Evolutionary conservation across 1,140 invertebrate species (phyloP).

Genomic region (Chelonus insularis): DNA sequence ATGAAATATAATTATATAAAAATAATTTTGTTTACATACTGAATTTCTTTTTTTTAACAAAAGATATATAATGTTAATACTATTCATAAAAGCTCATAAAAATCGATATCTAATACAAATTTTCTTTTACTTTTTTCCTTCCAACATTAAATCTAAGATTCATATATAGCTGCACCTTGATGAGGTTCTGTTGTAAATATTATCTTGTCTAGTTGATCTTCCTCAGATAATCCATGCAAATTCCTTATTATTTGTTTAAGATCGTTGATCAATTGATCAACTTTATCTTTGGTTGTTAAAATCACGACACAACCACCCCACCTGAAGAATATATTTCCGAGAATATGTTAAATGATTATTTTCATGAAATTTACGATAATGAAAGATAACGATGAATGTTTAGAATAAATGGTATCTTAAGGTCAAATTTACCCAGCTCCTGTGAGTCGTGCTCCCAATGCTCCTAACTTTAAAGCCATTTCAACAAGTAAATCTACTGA

Average conservation of each 20-base stretch:
- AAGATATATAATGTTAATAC: no score
- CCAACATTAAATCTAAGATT: no score
- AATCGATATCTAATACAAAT: no score
- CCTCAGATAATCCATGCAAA: background rate
- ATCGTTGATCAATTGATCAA: constrained; percentile 70
- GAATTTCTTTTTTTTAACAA: no score
- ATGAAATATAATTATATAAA: no score
- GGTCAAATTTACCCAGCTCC: constrained; percentile 76
- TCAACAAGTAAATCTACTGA: constrained; percentile 84
- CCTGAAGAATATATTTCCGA: constrained; percentile 61
- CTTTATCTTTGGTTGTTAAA: constrained; percentile 70
- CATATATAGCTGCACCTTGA: background rate
- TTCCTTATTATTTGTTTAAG: constrained; percentile 69
- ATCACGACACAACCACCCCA: constrained; percentile 97
- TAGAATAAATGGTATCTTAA: constrained; percentile 11
- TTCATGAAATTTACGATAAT: no score
- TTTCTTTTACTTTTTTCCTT: no score
- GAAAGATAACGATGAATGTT: no score
- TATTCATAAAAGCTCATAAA: no score
- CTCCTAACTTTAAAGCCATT: constrained; percentile 71
- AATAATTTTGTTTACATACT: no score
- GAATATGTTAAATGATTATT: no score
- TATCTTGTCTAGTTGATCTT: background rate
- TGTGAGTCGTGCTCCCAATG: constrained; percentile 86
- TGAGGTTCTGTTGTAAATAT: background rate